Evolutionary conservation across 64 coral and sea anemone genomes (phyloP), one percentile per base, ranked within the genome.

Genomic region (Montipora foliosa): DNA sequence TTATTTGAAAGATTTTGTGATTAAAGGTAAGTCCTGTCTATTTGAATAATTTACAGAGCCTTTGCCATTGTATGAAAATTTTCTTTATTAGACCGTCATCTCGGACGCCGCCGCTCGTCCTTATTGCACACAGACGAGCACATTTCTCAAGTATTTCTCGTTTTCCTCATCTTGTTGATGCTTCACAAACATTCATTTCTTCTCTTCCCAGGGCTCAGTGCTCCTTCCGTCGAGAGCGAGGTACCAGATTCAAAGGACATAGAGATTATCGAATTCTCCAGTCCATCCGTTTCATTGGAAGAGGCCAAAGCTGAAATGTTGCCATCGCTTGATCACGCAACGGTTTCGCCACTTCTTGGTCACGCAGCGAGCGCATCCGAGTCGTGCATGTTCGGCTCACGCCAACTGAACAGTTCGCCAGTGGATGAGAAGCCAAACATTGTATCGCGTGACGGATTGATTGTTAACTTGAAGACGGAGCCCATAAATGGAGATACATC

Each of bases 381-480:
- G 44, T 86, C 82, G 64, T 86, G 82, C 17, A 86, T 86, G 82
- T 86, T 86, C 46, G 45, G 66, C 17, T 86, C 82, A 24, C 8
- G 13, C 4, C 62, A 70, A 15, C 45, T 69, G 66, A 71, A 70
- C 82, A 70, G 19, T 17, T 71, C 62, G 8, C 47, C 82, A 6
- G 62, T 72, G 9, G 82, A 86, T 19, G 62, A 71, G 66, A 86
- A 86, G 37, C 82, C 82, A 17, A 86, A 11, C 47, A 22, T 78
- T 49, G 3, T 84, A 47, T 29, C 81, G 1, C 82, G 47, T n/a
- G 47, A 71, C 20, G 64, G 64, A 72, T 21, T 68, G 45, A 19
- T 49, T 9, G 17, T 71, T 44, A 50, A 67, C 82, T 86, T 72
- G 15, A 86, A 86, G 19, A 50, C 66, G 2, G 82, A 86, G 47